Evolutionary conservation across 2,797 vertebrate genomes (phyloP), one percentile per base, ranked within the genome.

Genomic region (Malacoraja senta): DNA sequence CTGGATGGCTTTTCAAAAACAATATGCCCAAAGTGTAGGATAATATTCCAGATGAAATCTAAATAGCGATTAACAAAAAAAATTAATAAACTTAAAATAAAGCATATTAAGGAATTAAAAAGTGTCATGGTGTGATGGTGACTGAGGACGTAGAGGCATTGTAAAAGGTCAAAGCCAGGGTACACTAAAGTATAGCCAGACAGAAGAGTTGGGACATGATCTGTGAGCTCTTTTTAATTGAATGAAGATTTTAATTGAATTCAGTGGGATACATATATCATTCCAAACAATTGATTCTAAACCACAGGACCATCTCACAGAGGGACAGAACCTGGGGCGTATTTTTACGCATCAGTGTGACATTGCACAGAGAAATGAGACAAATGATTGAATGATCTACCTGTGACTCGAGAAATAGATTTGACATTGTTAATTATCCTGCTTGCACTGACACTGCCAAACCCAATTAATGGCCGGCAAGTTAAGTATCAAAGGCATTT

Each of bases 381-480:
- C 53, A 84, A 83, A 53, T 83, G 9, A 29, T 84, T 26, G 44
- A 58, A 12, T 58, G 61, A 84, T 84, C 44, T 84, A 61, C 26
- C 81, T 26, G 81, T 58, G 81, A 84, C 53, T 53, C 29, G 81
- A 84, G 53, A 61, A 58, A 84, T 84, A 58, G 53, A 61, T 44
- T 84, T 84, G 81, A 29, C 81, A 15, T 84, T 84, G 21, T 84
- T 84, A 84, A 84, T 84, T 84, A 53, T 10, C 24, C 53, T n/a
- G 58, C 81, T 84, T 84, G 81, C 53, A 29, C 9, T 84, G 81
- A 26, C 81, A 84, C 19, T 4, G 61, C 81, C 44, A 15, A 58
- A 58, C 61, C 81, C 44, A 15, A 58, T 84, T 84, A 84, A 61
- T 84, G 53, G 44, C 10, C 26, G 15, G 29, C 44, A 84, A 84